Percentiles rank a stretch among this genome's conserved stretches.
Conservation (phyloP, 2,888 invertebrate genomes). For the Gasteruption jaculator region DNA sequence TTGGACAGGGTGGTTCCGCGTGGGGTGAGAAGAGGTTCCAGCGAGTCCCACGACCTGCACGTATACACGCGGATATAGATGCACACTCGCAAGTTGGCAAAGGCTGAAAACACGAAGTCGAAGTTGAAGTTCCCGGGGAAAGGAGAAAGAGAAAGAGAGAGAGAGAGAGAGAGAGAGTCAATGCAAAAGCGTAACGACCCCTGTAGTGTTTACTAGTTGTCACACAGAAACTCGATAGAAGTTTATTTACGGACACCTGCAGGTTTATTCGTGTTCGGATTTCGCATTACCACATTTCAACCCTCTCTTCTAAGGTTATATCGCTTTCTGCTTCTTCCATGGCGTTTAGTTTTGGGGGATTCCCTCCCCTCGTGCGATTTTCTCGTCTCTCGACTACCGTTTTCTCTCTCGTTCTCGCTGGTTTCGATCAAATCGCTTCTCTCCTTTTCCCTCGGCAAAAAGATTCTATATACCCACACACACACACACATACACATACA, state of each 20-base stretch:
- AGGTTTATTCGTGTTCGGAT: slow-evolving; percentile 29
- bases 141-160: background rate
- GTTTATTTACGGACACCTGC: slow-evolving; percentile 41
- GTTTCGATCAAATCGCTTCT: too few relatives aligned
- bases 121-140: background rate
- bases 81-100: too few relatives aligned
- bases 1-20: too few relatives aligned
- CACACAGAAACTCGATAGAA: slow-evolving; percentile 33
- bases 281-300: too few relatives aligned
- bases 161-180: slow-evolving; percentile 3
- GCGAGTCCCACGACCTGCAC: too few relatives aligned
- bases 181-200: slow-evolving; percentile 29
- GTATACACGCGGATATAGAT: too few relatives aligned
- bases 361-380: too few relatives aligned
- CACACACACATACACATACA: background rate
- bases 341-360: too few relatives aligned
- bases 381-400: background rate
- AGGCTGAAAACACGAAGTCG: too few relatives aligned
- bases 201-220: slow-evolving; percentile 34
- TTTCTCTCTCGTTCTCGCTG: slow-evolving; percentile 2
- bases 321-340: too few relatives aligned
- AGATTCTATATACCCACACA: background rate
- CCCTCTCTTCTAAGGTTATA: too few relatives aligned
- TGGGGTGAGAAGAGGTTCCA: too few relatives aligned
- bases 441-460: background rate